Evolutionary conservation across 2,888 invertebrate species (phyloP).

Genomic region (Temnothorax ravouxi): DNA sequence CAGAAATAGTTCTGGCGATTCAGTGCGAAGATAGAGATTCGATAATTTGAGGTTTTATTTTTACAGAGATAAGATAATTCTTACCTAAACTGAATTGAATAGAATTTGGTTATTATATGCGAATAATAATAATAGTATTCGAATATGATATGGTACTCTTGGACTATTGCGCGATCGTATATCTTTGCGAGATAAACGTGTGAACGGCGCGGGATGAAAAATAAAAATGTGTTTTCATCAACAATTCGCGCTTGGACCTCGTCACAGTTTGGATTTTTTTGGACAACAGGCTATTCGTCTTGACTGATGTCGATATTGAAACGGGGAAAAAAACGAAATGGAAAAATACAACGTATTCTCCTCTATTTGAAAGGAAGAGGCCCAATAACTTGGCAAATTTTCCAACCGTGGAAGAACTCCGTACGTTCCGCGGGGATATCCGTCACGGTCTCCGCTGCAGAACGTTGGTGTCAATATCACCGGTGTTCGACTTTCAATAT

Average conservation of each 20-base stretch:
- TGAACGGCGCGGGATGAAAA: not conserved
- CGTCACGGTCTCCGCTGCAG: conserved; percentile 32
- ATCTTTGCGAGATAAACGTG: not conserved
- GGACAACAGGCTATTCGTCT: conserved; percentile 11
- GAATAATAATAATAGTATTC: not conserved
- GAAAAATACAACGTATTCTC: not conserved
- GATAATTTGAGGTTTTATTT: not conserved
- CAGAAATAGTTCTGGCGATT: not conserved
- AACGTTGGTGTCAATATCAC: conserved; percentile 51
- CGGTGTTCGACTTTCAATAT: conserved; percentile 46
- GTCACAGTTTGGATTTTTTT: not conserved
- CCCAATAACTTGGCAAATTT: conserved; percentile 33
- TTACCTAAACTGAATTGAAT: not conserved
- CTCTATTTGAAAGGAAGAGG: not conserved
- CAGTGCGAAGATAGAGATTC: not conserved
- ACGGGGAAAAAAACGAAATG: not conserved
- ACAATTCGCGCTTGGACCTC: conserved; percentile 17
- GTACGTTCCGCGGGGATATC: conserved; percentile 5
- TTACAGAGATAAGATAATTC: not conserved
- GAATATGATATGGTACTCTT: not conserved
- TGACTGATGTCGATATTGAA: not conserved
- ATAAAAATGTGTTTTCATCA: not conserved
- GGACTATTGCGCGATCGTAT: not conserved
- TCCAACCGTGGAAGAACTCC: conserved; percentile 17
- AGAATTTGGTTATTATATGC: not conserved